Evolutionary conservation across 1,140 invertebrate genomes (phyloP), one percentile per base, ranked within the genome.

Genomic region (Phymastichus coffea): DNA sequence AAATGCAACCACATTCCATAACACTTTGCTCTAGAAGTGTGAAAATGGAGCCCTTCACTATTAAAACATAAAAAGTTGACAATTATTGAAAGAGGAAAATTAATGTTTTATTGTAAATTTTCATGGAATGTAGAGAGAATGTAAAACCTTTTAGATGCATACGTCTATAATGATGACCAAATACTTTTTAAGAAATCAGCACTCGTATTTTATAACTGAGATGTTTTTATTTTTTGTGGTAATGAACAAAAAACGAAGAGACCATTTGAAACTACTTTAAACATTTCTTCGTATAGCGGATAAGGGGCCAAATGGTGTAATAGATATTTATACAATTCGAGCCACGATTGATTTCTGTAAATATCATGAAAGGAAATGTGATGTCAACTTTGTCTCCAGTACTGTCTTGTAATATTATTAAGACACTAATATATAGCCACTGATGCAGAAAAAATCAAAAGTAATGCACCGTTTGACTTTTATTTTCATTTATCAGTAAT

Each of bases 231-330:
- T 52, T 57, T 40, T 58, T 37, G 28, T 19, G 38, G 25, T 25
- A 44, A n/a, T 7, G 22, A 28, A 7, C 9, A 3, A 53, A 22
- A n/a, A 37, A 6, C 35, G n/a, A 40, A 33, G 20, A 41, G 8
- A 51, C 19, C 30, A 60, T 8, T 47, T 40, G 17, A 49, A 53
- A 48, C 49, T 35, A 49, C 41, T 25, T 22, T 23, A 12, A 28
- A 52, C 48, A 60, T 65, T 64, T 61, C 63, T 71, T 66, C 63
- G 47, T 66, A 58, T 64, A 69, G 64, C 64, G 62, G 64, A 71
- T 40, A 66, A 70, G 70, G 71, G 69, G 71, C 69, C 71, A 71
- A 71, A 66, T 71, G 43, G 65, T 65, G 70, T 61, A 68, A 68
- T 70, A 72, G 64, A 63, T 64, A 52, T 63, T 64, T 65, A 48